Percentiles rank a stretch among this genome's conserved stretches.
Conservation (phyloP, 30 jellyfish, hydroid and myxozoan species). For the Rhopilema esculentum region DNA sequence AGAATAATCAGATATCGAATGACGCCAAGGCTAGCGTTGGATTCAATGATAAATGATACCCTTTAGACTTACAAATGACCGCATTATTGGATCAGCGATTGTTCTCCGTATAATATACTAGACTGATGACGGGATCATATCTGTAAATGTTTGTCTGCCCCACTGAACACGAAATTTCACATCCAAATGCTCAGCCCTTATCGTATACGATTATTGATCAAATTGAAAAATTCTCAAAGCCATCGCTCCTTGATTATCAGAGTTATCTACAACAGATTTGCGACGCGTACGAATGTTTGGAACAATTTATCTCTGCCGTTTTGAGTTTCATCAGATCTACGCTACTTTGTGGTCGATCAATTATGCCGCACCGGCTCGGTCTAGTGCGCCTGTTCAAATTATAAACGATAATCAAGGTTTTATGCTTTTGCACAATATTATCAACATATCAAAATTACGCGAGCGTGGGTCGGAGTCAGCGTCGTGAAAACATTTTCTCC, state of each 20-base stretch:
- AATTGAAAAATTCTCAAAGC: slow-evolving; percentile 61
- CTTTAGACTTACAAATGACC: slow-evolving; percentile 78
- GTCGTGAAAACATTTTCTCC: slow-evolving; percentile 13
- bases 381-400: slow-evolving; percentile 80
- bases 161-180: slow-evolving; percentile 51
- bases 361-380: slow-evolving; percentile 86
- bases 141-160: slow-evolving; percentile 76
- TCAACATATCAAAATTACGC: slow-evolving; percentile 72
- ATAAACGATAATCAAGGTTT: slow-evolving; percentile 65
- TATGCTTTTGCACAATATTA: slow-evolving; percentile 66
- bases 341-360: slow-evolving; percentile 77
- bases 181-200: slow-evolving; percentile 51
- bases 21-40: slow-evolving; percentile 81
- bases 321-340: slow-evolving; percentile 73
- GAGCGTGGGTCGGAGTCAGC: slow-evolving; percentile 78
- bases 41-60: slow-evolving; percentile 87
- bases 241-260: slow-evolving; percentile 43
- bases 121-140: slow-evolving; percentile 83
- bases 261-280: slow-evolving; percentile 75
- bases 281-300: slow-evolving; percentile 66
- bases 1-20: slow-evolving; percentile 81
- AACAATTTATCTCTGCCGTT: slow-evolving; percentile 69
- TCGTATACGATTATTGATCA: slow-evolving; percentile 56
- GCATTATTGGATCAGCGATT: slow-evolving; percentile 77
- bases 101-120: slow-evolving; percentile 64